Percentiles rank a stretch among this genome's conserved stretches.
These are phyloP conservation scores for Momotus momota DNA, from an alignment of 2,797 vertebrate species.

Conservation along the genomic window DNA sequence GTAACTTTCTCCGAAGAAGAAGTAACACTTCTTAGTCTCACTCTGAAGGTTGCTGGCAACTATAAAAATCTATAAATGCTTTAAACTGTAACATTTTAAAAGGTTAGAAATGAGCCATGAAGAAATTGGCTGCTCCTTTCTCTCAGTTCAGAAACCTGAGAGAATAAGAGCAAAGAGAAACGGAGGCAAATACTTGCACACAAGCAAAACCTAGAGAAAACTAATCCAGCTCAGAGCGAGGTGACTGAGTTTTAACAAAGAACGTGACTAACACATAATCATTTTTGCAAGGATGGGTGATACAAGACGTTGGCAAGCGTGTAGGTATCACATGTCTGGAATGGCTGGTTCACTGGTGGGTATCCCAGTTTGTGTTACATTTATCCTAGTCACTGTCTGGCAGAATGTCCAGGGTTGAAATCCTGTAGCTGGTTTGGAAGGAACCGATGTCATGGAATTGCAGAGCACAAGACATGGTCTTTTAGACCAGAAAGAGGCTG, in stretches of 20 bases:
- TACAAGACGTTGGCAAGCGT: neutral
- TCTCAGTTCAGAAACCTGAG: slow-evolving; percentile 3
- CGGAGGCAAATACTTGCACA: neutral
- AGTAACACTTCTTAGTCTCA: slow-evolving; percentile 43
- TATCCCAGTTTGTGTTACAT: neutral
- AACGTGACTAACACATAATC: neutral
- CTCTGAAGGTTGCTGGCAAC: slow-evolving; percentile 26
- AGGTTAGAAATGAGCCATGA: slow-evolving; percentile 35
- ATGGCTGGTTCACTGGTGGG: neutral
- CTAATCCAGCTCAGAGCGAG: neutral
- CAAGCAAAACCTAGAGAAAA: neutral
- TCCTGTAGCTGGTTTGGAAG: neutral
- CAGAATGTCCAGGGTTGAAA: neutral
- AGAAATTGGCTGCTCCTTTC: slow-evolving; percentile 33
- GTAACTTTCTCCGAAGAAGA: slow-evolving; percentile 3
- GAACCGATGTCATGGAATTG: neutral
- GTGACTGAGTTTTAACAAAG: neutral
- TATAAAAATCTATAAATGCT: slow-evolving; percentile 25
- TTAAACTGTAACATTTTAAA: slow-evolving; percentile 15
- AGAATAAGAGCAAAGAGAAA: neutral
- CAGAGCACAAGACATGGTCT: fast-evolving
- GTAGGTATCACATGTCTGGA: neutral
- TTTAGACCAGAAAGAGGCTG: neutral
- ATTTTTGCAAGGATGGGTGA: neutral
- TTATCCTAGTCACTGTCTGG: neutral